Conservation (phyloP, 2,797 vertebrate species). For the Astyanax mexicanus region DNA sequence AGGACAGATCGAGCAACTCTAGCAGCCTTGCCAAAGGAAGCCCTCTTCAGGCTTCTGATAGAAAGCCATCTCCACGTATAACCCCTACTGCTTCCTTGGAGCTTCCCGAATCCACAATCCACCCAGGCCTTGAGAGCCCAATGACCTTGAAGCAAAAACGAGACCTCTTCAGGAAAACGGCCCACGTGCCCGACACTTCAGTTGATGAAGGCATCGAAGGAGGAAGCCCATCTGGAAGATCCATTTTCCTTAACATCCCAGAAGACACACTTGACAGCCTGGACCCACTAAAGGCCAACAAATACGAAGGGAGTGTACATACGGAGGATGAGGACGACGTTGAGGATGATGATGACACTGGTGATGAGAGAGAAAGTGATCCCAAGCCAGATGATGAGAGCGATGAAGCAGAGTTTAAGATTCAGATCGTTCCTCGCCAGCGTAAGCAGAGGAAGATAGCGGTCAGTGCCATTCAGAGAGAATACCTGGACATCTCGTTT, state of each 20-base stretch:
- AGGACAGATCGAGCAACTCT: slow-evolving; percentile 70
- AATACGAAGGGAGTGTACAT: slow-evolving; percentile 80
- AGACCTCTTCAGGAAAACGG: slow-evolving; percentile 90
- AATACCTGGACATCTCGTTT: slow-evolving; percentile 97
- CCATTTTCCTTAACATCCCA: slow-evolving; percentile 87
- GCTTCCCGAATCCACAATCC: slow-evolving; percentile 67
- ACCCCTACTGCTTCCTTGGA: slow-evolving; percentile 73
- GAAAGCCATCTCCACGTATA: slow-evolving; percentile 51
- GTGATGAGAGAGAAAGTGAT: slow-evolving; percentile 84
- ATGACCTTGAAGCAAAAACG: slow-evolving; percentile 95
- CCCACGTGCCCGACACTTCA: slow-evolving; percentile 87
- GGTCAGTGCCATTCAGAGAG: slow-evolving; percentile 97
- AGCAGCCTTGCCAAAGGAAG: slow-evolving; percentile 66
- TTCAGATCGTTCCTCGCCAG: slow-evolving; percentile 96
- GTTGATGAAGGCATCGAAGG: slow-evolving; percentile 81
- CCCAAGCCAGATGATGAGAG: slow-evolving; percentile 79
- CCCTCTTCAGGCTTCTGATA: slow-evolving; percentile 60
- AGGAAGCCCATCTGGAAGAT: slow-evolving; percentile 81
- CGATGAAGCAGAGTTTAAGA: slow-evolving; percentile 95
- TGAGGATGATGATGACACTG: slow-evolving; percentile 85
- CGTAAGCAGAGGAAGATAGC: slow-evolving; percentile 98
- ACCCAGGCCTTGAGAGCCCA: slow-evolving; percentile 81
- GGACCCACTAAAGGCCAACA: slow-evolving; percentile 80
- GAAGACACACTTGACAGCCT: slow-evolving; percentile 83
- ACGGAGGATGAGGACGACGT: slow-evolving; percentile 86